A percentile compares a stretch with the other conserved stretches of the same genome.
These are phyloP conservation scores for Eumaeus atala DNA, from an alignment of 1,140 invertebrate species.

Conservation along the genomic window DNA sequence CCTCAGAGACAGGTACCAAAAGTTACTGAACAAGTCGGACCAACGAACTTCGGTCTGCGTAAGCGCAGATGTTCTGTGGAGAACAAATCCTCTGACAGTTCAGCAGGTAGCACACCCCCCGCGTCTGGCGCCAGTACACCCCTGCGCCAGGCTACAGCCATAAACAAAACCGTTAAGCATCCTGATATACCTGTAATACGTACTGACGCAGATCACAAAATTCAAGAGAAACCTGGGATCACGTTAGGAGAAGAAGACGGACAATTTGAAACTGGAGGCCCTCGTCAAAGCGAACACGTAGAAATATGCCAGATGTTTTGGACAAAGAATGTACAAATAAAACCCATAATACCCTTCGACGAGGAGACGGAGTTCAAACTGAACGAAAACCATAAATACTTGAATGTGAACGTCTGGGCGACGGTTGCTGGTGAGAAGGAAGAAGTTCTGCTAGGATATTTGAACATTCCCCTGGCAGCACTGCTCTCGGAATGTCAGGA, in stretches of 20 bases:
- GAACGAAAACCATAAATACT: conserved; percentile 81
- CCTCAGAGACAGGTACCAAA: conserved; percentile 42
- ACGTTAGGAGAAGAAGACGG: conserved; percentile 46
- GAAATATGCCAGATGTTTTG: conserved; percentile 72
- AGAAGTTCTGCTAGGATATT: conserved; percentile 82
- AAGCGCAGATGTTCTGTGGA: conserved; percentile 75
- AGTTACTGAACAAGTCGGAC: conserved; percentile 29
- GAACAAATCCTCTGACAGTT: conserved; percentile 72
- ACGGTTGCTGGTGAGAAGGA: conserved; percentile 75
- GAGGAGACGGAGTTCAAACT: conserved; percentile 84
- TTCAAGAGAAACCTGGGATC: conserved; percentile 44
- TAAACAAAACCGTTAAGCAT: conserved; percentile 59
- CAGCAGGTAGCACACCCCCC: conserved; percentile 71
- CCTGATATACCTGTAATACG: conserved; percentile 60
- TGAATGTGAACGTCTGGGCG: conserved; percentile 90
- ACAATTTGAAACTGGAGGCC: conserved; percentile 55
- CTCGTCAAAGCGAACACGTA: conserved; percentile 57
- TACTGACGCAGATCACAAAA: conserved; percentile 61
- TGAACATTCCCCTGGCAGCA: conserved; percentile 85
- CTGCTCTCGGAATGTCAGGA: conserved; percentile 86
- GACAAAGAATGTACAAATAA: conserved; percentile 63
- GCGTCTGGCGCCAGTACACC: conserved; percentile 73
- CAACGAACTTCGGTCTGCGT: conserved; percentile 63
- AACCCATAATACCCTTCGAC: conserved; percentile 80
- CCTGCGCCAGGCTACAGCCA: conserved; percentile 44